Percentiles rank a stretch among this genome's conserved stretches.
Evolutionary conservation across 2,888 invertebrate species (phyloP).

Genomic region (Electrophaes corylata): DNA sequence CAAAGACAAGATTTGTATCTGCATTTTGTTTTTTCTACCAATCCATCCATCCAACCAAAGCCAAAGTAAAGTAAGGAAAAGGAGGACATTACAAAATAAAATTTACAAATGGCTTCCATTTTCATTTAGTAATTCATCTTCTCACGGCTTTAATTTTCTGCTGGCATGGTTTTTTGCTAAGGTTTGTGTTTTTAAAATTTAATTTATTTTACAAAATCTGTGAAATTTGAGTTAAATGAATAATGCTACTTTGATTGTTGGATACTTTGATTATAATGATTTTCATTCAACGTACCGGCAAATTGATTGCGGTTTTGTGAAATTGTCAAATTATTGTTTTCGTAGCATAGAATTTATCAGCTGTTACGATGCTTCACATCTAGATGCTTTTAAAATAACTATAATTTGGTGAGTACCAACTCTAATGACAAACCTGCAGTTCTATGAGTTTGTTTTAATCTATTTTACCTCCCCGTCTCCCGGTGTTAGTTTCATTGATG

Average conservation of each 20-base stretch:
- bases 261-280: not conserved
- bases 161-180: conserved; percentile 79
- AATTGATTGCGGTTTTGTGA: conserved; percentile 38
- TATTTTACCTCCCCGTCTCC: not conserved
- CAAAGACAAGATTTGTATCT: not conserved
- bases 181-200: conserved; percentile 53
- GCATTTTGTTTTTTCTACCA: not conserved
- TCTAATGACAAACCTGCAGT: not conserved
- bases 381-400: not conserved
- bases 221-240: not conserved
- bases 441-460: not conserved
- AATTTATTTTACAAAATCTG: not conserved
- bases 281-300: conserved; percentile 63
- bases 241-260: not conserved
- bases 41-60: conserved; percentile 1
- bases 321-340: conserved; percentile 27
- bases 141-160: conserved; percentile 71
- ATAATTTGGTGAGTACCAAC: not conserved
- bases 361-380: not conserved
- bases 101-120: conserved; percentile 78
- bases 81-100: conserved; percentile 40
- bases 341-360: not conserved
- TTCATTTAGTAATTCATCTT: too few species aligned
- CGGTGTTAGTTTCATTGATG: conserved; percentile 1
- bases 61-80: too few species aligned